Evolutionary conservation across 2,113 vertebrate genomes (phyloP).

Genomic region (Halcyon malimbica): DNA sequence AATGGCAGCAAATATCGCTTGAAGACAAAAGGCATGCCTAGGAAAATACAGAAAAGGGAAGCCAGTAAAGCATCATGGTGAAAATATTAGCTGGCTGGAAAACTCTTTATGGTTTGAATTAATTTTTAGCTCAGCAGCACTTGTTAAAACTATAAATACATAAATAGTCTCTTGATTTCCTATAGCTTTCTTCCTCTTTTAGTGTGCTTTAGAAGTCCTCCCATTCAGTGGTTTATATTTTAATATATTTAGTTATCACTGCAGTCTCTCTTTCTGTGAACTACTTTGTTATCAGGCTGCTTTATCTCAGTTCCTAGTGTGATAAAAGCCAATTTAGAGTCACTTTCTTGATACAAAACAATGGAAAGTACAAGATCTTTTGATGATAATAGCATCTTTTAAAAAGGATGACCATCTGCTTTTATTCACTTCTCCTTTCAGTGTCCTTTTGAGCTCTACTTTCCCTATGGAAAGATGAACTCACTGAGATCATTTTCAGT

Average conservation of each 20-base stretch:
- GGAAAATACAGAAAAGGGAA: slow-evolving; percentile 27
- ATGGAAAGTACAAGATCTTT: slow-evolving; percentile 18
- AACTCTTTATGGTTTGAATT: slow-evolving; percentile 44
- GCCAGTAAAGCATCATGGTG: neutral
- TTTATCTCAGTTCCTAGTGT: slow-evolving; percentile 23
- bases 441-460: neutral
- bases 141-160: slow-evolving; percentile 39
- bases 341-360: slow-evolving; percentile 31
- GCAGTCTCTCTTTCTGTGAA: slow-evolving; percentile 3
- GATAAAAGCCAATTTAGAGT: slow-evolving; percentile 44
- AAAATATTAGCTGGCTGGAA: slow-evolving; percentile 9
- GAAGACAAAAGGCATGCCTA: neutral
- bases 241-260: slow-evolving; percentile 43
- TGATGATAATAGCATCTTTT: slow-evolving; percentile 21
- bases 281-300: slow-evolving; percentile 31
- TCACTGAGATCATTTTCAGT: neutral
- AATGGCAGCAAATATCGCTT: neutral
- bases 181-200: neutral
- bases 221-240: slow-evolving; percentile 48
- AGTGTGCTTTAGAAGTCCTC: neutral
- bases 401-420: slow-evolving; percentile 11
- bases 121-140: neutral
- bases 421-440: neutral
- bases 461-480: slow-evolving; percentile 6
- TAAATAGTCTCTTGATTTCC: slow-evolving; percentile 32